phyloP scores from a whole-genome alignment of 2,113 vertebrate species.

The Telmatochromis sp. region DNA sequence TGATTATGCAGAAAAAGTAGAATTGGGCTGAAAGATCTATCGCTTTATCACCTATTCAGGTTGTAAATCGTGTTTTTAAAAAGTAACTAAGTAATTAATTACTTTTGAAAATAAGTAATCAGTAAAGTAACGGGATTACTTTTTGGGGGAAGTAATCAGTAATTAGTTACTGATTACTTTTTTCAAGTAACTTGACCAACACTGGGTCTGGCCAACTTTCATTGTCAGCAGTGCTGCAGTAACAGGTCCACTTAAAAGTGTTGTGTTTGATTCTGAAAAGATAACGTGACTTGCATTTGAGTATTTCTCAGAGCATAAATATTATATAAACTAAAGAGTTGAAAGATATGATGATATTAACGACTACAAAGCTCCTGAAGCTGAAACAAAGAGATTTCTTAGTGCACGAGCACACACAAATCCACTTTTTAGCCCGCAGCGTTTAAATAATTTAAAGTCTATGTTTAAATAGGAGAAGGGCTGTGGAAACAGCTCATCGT shows the following conservation, averaged over 20 bases:
- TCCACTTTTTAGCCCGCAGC: background rate
- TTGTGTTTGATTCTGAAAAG: background rate
- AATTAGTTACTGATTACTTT: too few relatives aligned
- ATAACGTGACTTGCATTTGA: background rate
- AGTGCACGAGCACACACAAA: background rate
- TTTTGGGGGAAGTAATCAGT: fast-evolving
- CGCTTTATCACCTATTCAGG: too few relatives aligned
- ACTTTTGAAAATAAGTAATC: too few relatives aligned
- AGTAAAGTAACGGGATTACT: fast-evolving
- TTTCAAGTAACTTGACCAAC: too few relatives aligned
- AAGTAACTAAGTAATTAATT: too few relatives aligned
- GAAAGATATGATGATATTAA: background rate
- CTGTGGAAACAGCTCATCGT: background rate
- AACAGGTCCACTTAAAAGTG: background rate
- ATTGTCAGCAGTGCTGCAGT: background rate
- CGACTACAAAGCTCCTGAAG: background rate
- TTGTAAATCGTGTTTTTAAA: too few relatives aligned
- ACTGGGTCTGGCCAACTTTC: background rate
- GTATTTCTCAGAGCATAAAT: background rate
- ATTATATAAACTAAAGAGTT: background rate
- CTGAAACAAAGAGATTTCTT: background rate
- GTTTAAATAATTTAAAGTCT: background rate
- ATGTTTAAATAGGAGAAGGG: background rate
- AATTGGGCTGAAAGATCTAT: too few relatives aligned
- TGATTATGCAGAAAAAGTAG: too few relatives aligned